A percentile compares a stretch with the other conserved stretches of the same genome.
phyloP scores from a whole-genome alignment of 2,888 invertebrate species.

The Girardia tigrina region DNA sequence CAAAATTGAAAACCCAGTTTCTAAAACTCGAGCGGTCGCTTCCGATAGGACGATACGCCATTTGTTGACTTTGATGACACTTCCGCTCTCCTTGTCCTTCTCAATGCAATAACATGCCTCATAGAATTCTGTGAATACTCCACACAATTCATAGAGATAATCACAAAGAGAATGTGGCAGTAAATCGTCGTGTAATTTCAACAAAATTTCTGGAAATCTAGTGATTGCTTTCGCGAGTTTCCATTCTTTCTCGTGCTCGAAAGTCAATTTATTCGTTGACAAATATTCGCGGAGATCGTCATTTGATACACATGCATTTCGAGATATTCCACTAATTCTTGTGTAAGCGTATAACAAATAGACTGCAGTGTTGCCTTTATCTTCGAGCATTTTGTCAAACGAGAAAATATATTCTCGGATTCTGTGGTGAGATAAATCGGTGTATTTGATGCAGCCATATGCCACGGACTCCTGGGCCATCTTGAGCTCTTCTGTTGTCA shows the following conservation, averaged over 20 bases:
- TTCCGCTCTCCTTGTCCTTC: slow-evolving; percentile 60
- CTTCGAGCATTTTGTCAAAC: slow-evolving; percentile 96
- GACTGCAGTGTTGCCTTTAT: slow-evolving; percentile 94
- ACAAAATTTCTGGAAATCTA: slow-evolving; percentile 58
- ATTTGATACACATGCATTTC: slow-evolving; percentile 48
- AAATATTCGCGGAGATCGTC: slow-evolving; percentile 57
- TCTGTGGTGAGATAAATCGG: slow-evolving; percentile 82
- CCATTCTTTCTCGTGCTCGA: slow-evolving; percentile 81
- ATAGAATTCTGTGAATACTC: slow-evolving; percentile 86
- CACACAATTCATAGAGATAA: slow-evolving; percentile 81
- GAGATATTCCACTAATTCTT: slow-evolving; percentile 59
- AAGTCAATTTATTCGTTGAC: slow-evolving; percentile 56
- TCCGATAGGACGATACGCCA: slow-evolving; percentile 78
- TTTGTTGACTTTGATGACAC: slow-evolving; percentile 64
- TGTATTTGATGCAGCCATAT: slow-evolving; percentile 94
- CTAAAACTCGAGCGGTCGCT: slow-evolving; percentile 73
- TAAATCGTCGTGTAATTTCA: slow-evolving; percentile 68
- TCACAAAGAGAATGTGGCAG: slow-evolving; percentile 77
- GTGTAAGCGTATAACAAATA: slow-evolving; percentile 86
- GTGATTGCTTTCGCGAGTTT: slow-evolving; percentile 66
- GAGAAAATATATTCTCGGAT: slow-evolving; percentile 89
- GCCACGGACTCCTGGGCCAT: slow-evolving; percentile 77
- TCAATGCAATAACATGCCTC: slow-evolving; percentile 92
- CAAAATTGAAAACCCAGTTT: slow-evolving; percentile 71
- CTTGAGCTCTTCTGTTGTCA: slow-evolving; percentile 66